Conservation (phyloP, 2,797 vertebrate genomes). For the Peromyscus melanophrys region DNA sequence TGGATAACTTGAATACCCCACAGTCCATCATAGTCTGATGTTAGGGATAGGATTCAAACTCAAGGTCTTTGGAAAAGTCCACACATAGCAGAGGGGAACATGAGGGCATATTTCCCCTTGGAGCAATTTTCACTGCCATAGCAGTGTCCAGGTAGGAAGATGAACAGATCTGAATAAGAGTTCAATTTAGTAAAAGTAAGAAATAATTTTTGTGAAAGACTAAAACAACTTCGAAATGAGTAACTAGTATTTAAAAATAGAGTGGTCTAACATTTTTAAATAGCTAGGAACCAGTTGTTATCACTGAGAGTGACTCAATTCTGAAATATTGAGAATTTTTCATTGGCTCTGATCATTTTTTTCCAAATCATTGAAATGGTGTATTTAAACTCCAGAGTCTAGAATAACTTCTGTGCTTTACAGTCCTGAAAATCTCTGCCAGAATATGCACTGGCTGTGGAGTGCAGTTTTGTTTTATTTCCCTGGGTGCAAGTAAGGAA, state of each 20-base stretch:
- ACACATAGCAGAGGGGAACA: rapidly evolving
- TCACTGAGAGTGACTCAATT: not conserved
- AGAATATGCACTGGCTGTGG: constrained; percentile 66
- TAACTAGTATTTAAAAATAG: not conserved
- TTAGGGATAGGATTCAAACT: not conserved
- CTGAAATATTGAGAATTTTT: constrained; percentile 56
- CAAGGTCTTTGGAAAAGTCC: not conserved
- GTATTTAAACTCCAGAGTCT: constrained; percentile 65
- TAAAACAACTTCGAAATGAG: constrained; percentile 44
- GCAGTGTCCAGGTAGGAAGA: not conserved
- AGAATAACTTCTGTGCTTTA: constrained; percentile 39
- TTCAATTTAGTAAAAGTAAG: not conserved
- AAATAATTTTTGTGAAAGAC: not conserved
- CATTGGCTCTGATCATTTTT: not conserved
- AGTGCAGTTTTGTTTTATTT: constrained; percentile 73
- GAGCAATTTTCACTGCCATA: not conserved
- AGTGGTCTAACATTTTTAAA: not conserved
- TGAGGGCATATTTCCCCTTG: rapidly evolving
- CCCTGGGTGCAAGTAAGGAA: constrained; percentile 62
- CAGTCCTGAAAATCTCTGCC: constrained; percentile 25
- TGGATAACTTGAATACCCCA: not conserved
- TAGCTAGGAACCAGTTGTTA: constrained; percentile 6
- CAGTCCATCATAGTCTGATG: not conserved
- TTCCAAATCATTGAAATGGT: constrained; percentile 54
- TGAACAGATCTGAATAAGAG: not conserved